Percentiles rank a stretch among this genome's conserved stretches.
These are phyloP conservation scores for Pseudoips prasinana DNA, from an alignment of 2,888 invertebrate species.

Conservation along the genomic window DNA sequence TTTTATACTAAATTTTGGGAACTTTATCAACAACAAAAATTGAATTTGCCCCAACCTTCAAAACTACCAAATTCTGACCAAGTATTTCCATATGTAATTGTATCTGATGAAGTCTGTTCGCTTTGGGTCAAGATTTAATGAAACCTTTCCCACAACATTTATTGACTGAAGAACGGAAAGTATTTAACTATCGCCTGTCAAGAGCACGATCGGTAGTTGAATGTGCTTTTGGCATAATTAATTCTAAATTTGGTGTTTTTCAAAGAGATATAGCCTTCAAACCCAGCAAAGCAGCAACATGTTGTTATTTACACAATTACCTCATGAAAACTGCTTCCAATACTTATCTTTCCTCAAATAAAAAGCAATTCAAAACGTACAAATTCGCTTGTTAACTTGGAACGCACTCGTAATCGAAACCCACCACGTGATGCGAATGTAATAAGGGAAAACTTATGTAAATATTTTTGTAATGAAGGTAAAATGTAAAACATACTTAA, in stretches of 20 bases:
- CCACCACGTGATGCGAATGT: background rate
- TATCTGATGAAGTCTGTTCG: constrained; percentile 1
- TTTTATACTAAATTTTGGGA: constrained; percentile 5
- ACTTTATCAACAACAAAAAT: constrained; percentile 1
- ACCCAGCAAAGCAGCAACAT: constrained; percentile 3
- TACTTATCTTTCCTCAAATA: background rate
- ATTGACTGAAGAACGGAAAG: background rate
- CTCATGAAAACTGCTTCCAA: background rate
- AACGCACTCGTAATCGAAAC: background rate
- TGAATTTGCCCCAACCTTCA: constrained; percentile 1
- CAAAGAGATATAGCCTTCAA: constrained; percentile 2
- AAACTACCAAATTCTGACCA: background rate
- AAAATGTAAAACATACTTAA: background rate
- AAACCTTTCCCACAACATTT: background rate
- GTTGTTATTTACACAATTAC: constrained; percentile 5
- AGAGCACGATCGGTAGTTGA: constrained; percentile 2
- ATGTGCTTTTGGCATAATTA: constrained; percentile 5
- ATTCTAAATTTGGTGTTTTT: constrained; percentile 3
- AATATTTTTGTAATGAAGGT: background rate
- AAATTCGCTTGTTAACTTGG: background rate
- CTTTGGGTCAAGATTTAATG: constrained; percentile 1
- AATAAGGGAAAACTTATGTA: background rate
- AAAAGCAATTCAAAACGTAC: constrained; percentile 1
- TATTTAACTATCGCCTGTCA: constrained; percentile 2
- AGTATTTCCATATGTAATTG: constrained; percentile 1